phyloP scores from a whole-genome alignment of 2,888 invertebrate species.

The Azorinus chamasolen region DNA sequence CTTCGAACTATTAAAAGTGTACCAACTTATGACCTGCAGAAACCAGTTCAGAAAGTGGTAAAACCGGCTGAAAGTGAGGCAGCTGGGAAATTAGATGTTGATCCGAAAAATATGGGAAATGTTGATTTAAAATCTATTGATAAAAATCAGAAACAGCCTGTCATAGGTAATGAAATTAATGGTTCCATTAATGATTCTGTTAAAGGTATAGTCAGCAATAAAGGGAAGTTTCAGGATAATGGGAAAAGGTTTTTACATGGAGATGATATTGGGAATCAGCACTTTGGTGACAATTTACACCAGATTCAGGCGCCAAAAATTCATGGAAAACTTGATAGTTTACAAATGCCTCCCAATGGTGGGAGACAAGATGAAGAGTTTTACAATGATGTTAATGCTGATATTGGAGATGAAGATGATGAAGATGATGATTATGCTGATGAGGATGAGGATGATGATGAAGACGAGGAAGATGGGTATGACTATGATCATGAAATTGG shows the following conservation, averaged over 20 bases:
- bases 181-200: neutral
- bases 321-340: too few relatives aligned
- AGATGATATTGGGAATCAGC: too few relatives aligned
- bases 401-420: conserved; percentile 62
- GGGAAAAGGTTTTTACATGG: too few relatives aligned
- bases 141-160: neutral
- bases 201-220: too few relatives aligned
- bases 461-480: conserved; percentile 50
- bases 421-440: conserved; percentile 62
- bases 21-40: neutral
- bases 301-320: too few relatives aligned
- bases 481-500: conserved; percentile 38
- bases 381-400: conserved; percentile 38
- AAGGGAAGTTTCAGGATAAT: too few relatives aligned
- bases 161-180: neutral
- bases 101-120: neutral
- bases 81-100: neutral
- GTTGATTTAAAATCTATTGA: neutral
- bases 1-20: neutral
- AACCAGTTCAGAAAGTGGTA: neutral
- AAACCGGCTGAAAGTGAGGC: neutral
- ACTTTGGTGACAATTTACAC: too few relatives aligned
- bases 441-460: conserved; percentile 63
- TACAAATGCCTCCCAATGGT: conserved; percentile 2
- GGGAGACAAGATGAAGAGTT: conserved; percentile 21